These are phyloP conservation scores for Macrotis lagotis DNA, from an alignment of 2,113 vertebrate genomes.

Conservation along the genomic window DNA sequence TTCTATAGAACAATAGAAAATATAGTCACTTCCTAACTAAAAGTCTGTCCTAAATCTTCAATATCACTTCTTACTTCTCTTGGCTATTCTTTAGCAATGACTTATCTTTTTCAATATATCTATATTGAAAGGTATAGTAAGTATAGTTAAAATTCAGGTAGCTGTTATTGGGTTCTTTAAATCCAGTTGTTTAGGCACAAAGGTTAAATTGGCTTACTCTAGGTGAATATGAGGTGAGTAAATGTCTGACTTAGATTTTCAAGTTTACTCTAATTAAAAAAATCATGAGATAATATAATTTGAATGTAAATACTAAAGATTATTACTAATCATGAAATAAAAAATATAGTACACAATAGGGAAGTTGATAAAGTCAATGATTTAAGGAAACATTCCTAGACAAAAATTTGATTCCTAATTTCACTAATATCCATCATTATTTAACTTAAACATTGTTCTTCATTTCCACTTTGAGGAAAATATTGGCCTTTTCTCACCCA, in stretches of 20 bases:
- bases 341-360: background rate
- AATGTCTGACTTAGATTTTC: no score
- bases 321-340: background rate
- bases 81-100: background rate
- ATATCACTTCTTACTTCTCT: background rate
- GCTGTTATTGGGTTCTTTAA: background rate
- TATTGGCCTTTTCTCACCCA: background rate
- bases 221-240: no score
- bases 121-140: no score
- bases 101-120: background rate
- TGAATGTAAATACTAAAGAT: background rate
- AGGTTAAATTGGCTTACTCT: background rate
- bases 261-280: background rate
- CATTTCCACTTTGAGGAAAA: background rate
- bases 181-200: background rate
- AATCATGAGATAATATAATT: background rate
- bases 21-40: background rate
- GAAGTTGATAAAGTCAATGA: background rate
- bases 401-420: background rate
- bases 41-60: background rate
- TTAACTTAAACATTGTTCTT: background rate
- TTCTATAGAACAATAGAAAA: background rate
- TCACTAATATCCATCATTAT: background rate
- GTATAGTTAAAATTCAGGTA: background rate
- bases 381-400: background rate